A percentile compares a stretch with the other conserved stretches of the same genome.
Conservation (phyloP, 2,797 vertebrate species). For the Aplochiton taeniatus region DNA sequence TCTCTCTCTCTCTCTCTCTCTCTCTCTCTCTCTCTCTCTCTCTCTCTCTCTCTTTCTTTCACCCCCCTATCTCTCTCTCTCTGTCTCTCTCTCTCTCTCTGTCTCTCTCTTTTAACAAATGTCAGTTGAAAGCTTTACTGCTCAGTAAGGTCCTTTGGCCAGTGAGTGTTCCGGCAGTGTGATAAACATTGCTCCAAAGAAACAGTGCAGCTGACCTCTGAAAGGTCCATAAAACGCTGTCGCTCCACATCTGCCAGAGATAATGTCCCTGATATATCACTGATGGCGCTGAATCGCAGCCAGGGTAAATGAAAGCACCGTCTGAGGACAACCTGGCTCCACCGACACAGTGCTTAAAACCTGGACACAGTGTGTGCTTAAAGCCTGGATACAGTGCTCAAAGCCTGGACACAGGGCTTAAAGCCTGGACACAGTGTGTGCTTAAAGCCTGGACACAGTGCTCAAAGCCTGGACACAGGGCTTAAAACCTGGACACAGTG, state of each 20-base stretch:
- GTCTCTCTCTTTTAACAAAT: constrained; percentile 48
- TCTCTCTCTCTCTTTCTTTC: not conserved
- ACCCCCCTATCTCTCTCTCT: not conserved
- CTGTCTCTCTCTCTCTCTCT: not conserved
- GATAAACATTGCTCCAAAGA: constrained; percentile 64
- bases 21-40: not conserved
- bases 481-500: no score
- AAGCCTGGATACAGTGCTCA: no score
- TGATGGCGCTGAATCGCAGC: constrained; percentile 30
- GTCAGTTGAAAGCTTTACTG: constrained; percentile 68
- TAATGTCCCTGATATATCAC: constrained; percentile 61
- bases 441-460: not conserved
- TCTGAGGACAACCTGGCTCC: no score
- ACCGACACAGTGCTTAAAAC: no score
- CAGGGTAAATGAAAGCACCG: no score
- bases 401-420: no score
- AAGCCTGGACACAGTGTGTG: not conserved
- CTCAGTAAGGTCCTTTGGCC: constrained; percentile 66
- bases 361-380: no score
- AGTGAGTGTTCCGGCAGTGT: constrained; percentile 51
- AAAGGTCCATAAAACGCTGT: constrained; percentile 63
- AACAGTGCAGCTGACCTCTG: constrained; percentile 64
- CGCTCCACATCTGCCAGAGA: constrained; percentile 53
- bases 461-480: no score
- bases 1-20: not conserved